Percentiles rank a stretch among this genome's conserved stretches.
phyloP scores from a whole-genome alignment of 2,888 invertebrate genomes.

The Parnassius orleans region DNA sequence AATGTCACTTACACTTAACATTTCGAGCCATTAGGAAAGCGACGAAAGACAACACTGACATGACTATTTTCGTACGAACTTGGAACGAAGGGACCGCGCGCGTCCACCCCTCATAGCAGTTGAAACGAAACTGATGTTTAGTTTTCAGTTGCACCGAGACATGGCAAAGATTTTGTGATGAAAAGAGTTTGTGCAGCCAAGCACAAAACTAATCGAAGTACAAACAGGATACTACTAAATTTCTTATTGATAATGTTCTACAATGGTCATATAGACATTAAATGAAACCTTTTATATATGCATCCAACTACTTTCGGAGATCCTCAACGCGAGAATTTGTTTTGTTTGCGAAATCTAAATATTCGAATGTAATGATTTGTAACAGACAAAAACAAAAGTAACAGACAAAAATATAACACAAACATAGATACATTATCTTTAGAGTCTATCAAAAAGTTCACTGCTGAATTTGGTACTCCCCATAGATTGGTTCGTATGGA shows the following conservation, averaged over 20 bases:
- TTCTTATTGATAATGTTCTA: conserved; percentile 39
- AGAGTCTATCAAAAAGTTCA: no score
- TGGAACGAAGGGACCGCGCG: conserved; percentile 38
- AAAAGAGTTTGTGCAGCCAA: conserved; percentile 51
- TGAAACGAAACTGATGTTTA: conserved; percentile 49
- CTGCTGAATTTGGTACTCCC: no score
- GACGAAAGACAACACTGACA: conserved; percentile 34
- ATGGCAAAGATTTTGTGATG: conserved; percentile 54
- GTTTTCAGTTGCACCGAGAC: conserved; percentile 40
- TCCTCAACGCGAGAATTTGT: not conserved
- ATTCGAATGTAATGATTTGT: no score
- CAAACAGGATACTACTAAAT: conserved; percentile 60
- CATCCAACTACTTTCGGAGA: not conserved
- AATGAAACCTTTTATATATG: not conserved
- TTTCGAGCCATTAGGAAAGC: conserved; percentile 1
- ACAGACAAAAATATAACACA: no score
- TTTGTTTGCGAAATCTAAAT: not conserved
- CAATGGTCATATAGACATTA: not conserved
- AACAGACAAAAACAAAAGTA: no score
- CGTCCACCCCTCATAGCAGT: conserved; percentile 46
- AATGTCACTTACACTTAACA: conserved; percentile 29
- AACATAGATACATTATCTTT: no score
- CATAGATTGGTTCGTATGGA: no score
- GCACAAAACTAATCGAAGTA: conserved; percentile 57
- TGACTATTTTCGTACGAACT: conserved; percentile 64